Conservation (phyloP, 2,888 invertebrate genomes). For the Aspidiotus destructor region DNA sequence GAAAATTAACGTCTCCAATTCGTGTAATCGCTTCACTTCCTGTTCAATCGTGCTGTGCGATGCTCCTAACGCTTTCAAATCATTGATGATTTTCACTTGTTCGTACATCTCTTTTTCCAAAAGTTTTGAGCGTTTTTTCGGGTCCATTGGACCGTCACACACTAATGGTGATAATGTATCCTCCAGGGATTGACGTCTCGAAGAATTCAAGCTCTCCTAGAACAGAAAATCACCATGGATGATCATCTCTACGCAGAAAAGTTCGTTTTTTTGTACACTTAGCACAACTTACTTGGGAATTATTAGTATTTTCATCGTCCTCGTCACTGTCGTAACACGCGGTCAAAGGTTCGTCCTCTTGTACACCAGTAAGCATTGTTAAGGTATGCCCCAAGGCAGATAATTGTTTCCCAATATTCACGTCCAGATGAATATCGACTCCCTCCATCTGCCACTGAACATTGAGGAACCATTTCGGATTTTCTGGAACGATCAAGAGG, state of each 20-base stretch:
- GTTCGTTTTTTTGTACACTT: too few relatives aligned
- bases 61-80: constrained; percentile 76
- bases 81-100: constrained; percentile 89
- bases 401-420: constrained; percentile 89
- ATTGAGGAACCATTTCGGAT: constrained; percentile 96
- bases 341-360: constrained; percentile 66
- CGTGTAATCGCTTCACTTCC: constrained; percentile 83
- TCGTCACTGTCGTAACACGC: constrained; percentile 67
- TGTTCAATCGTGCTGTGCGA: constrained; percentile 82
- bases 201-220: constrained; percentile 56
- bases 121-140: constrained; percentile 76
- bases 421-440: constrained; percentile 90
- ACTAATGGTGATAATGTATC: constrained; percentile 71
- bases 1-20: constrained; percentile 86
- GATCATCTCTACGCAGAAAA: constrained; percentile 15
- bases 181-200: constrained; percentile 52
- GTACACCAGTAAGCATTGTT: constrained; percentile 84
- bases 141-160: constrained; percentile 50
- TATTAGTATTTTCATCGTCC: constrained; percentile 47
- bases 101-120: constrained; percentile 97
- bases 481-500: constrained; percentile 49
- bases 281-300: constrained; percentile 36
- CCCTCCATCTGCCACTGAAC: constrained; percentile 99
- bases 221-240: constrained; percentile 28
- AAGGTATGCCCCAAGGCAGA: constrained; percentile 90